phyloP scores from a whole-genome alignment of 2,113 vertebrate genomes.

The Oostethus manadensis region DNA sequence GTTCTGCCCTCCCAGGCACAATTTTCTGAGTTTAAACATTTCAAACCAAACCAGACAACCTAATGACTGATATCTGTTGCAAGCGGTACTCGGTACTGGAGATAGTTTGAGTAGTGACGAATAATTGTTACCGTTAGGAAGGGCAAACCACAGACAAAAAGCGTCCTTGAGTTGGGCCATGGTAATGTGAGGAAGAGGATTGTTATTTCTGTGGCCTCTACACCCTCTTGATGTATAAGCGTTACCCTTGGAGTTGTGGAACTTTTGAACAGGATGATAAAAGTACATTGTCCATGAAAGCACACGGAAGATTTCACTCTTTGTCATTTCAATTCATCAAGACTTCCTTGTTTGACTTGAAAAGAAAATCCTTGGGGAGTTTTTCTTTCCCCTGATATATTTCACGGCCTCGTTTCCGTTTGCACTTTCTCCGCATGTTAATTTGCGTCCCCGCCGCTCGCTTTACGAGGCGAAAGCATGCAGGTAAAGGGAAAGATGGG shows the following conservation, averaged over 20 bases:
- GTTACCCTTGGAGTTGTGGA: conserved; percentile 20
- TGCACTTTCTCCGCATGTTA: conserved; percentile 31
- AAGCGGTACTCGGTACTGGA: too few species aligned
- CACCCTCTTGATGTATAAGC: conserved; percentile 19
- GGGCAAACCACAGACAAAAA: conserved; percentile 27
- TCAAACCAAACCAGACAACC: too few species aligned
- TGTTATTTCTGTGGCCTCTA: conserved; percentile 14
- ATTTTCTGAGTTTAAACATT: too few species aligned
- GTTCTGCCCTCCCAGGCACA: too few species aligned
- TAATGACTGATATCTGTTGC: too few species aligned
- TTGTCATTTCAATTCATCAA: too few species aligned
- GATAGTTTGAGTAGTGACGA: too few species aligned
- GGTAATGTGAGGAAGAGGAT: conserved; percentile 8
- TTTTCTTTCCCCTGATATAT: conserved; percentile 7
- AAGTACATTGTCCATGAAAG: conserved; percentile 14
- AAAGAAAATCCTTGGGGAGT: not conserved
- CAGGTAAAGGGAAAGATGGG: conserved; percentile 14
- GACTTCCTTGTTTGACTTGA: not conserved
- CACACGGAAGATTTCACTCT: not conserved
- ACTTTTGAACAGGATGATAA: conserved; percentile 23
- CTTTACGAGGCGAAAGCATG: conserved; percentile 10
- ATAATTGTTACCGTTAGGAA: conserved; percentile 22
- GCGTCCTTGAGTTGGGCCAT: not conserved
- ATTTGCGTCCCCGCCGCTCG: conserved; percentile 15
- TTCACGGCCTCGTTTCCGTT: conserved; percentile 16